Base-by-base conservation (phyloP, 2,113 vertebrate species). In the Xenopus laevis region DNA sequence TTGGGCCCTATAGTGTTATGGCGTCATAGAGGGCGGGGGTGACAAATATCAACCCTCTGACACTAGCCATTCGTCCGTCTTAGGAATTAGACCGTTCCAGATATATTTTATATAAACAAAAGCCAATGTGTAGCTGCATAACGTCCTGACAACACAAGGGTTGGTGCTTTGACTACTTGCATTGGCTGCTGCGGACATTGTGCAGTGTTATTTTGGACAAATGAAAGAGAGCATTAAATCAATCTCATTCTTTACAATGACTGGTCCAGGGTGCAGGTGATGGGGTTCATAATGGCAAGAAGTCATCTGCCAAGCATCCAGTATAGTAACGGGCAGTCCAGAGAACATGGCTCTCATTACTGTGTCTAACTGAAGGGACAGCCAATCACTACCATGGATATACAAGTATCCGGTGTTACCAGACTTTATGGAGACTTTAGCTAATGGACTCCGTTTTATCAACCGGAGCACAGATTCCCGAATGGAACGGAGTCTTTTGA, bases 281-380 rank as follows among this genome's bases (percentile, higher is more conserved):
- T 81, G 80, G 10, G 59, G 67, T 1, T 58, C 65, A 27, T 80
- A 80, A 53, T 84, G 81, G 58, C 80, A 81, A 44, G 83, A 76
- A 3, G 83, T 81, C 82, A 84, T 84, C 11, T 82, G 78, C 84
- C 84, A 85, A 7, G 79, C 80, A 0, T 83, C 84, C 77, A 83
- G 68, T 59, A 81, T 75, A 60, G 81, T 78, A 53, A 84, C 80
- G 0, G 0, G 73, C 47, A 82, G 76, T 53, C 59, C 68, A 0
- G 27, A 66, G 67, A 85, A 82, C 61, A 79, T 77, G 17, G 78
- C 71, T 12, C 68, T 67, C 21, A n/a, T 84, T 77, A 59, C 21
- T 71, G 61, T 62, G 57, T 85, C 82, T 59, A 84, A 1, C 55
- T 79, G 81, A 0, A 80, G 68, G 6, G 76, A 82, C 50, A 84